A percentile compares a stretch with the other conserved stretches of the same genome.
Conservation (phyloP, 92 coral and sea anemone genomes). For the Epizoanthus ramosus region DNA sequence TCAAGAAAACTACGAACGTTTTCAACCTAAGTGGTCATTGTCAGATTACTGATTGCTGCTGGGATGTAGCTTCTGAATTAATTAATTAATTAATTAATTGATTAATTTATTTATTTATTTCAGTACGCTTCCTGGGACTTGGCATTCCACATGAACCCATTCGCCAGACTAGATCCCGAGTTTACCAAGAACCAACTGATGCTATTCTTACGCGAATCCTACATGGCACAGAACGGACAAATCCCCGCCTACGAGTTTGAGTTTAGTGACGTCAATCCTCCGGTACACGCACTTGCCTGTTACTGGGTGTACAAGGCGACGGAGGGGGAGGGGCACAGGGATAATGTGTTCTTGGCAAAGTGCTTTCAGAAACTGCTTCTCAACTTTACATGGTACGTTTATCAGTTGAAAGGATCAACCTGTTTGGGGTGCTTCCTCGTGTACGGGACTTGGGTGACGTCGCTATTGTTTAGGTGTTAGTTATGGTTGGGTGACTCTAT, state of each 20-base stretch:
- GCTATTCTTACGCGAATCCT: slow-evolving; percentile 82
- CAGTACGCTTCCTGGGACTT: slow-evolving; percentile 94
- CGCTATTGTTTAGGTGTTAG: no score
- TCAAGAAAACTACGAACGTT: no score
- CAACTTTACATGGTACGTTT: slow-evolving; percentile 86
- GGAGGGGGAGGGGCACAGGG: slow-evolving; percentile 76
- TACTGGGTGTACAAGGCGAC: slow-evolving; percentile 82
- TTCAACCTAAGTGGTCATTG: no score
- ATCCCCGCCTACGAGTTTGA: slow-evolving; percentile 97
- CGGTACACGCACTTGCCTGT: slow-evolving; percentile 89
- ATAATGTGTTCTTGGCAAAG: slow-evolving; percentile 81
- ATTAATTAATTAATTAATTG: no score
- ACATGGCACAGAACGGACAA: slow-evolving; percentile 94
- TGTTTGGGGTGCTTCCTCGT: no score
- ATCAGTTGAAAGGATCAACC: neutral
- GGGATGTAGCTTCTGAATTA: neutral
- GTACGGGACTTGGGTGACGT: no score
- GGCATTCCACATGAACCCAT: slow-evolving; percentile 89
- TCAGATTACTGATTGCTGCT: no score
- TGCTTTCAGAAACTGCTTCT: slow-evolving; percentile 90
- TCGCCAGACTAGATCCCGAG: slow-evolving; percentile 87
- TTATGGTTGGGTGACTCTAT: no score
- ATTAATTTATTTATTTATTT: neutral
- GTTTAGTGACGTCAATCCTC: slow-evolving; percentile 94
- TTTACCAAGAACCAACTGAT: slow-evolving; percentile 87